A percentile compares a stretch with the other conserved stretches of the same genome.
These are phyloP conservation scores for Percina caprodes DNA, from an alignment of 2,113 vertebrate genomes.

Conservation along the genomic window DNA sequence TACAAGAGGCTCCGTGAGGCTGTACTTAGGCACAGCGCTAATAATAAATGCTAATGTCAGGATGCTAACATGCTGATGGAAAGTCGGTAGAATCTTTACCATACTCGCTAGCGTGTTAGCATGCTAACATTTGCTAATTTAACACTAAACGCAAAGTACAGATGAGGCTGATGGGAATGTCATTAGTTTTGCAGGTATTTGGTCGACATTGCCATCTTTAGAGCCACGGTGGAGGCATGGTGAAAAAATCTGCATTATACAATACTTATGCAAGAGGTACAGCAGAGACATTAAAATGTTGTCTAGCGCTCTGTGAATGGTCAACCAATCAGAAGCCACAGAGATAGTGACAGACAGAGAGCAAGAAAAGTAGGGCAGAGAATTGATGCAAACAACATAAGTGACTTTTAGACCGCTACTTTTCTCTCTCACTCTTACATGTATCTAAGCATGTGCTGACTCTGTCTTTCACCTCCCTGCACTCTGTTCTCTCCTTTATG, in stretches of 20 bases:
- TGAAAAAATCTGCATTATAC: not conserved
- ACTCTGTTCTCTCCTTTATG: conserved; percentile 26
- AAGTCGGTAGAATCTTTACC: not conserved
- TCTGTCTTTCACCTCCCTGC: conserved; percentile 21
- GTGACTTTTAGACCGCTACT: not conserved
- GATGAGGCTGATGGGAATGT: not conserved
- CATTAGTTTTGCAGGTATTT: not conserved
- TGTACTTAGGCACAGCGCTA: not conserved
- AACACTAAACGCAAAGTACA: no score
- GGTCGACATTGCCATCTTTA: no score
- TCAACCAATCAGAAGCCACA: conserved; percentile 3
- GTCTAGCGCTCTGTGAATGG: not conserved
- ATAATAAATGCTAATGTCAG: not conserved
- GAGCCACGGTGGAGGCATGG: not conserved
- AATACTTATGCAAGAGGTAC: not conserved
- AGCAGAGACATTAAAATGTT: not conserved
- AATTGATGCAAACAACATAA: not conserved
- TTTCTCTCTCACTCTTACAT: not conserved
- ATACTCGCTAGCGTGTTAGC: not conserved
- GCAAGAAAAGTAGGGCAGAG: not conserved
- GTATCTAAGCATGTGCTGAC: conserved; percentile 1
- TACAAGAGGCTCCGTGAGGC: not conserved
- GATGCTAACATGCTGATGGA: not conserved
- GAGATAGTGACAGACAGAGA: conserved; percentile 4
- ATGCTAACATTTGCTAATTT: not conserved